Base-by-base conservation (phyloP, 2,888 invertebrate species). In the Girardia tigrina region DNA sequence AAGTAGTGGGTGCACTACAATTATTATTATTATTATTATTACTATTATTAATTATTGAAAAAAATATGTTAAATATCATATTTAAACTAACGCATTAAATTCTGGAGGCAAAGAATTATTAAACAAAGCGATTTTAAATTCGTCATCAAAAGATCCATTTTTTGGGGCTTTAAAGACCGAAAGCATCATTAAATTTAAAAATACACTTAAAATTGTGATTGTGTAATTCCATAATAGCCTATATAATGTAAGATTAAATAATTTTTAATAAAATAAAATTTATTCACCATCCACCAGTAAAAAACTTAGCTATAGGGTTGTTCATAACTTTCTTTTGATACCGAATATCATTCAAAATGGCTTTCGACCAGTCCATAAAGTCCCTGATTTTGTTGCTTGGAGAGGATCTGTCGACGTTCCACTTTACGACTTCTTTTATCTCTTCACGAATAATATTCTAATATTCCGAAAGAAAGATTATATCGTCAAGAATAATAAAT, bases 371-470 rank as follows among this genome's bases (percentile, higher is more conserved):
- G 28, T 79, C 82, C 83, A 84, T 83, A 69, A 84, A 79, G 78
- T 84, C 84, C 8, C 84, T 79, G 71, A 84, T 83, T 79, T 84
- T 84, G 80, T 82, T 83, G 80, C 83, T 84, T 20, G 84, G 83
- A 0, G 83, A 83, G 20, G 83, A 82, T 28, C 84, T 77, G 79
- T 84, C 83, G 2, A 84, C 83, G 77, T 80, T 82, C 84, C 84
- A 84, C 76, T 83, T 84, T 42, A 84, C 75, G 78, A 82, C 82
- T 78, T 84, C 84, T 77, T 83, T 84, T 8, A 84, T 83, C 72
- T 83, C 82, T 74, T 84, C 83, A 29, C 84, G 78, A 23, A 84
- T 78, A n/a, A 83, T 83, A 71, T 82, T 78, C 83, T 84, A 77
- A 1, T 78, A 77, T 71, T 29, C 23, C 23, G 4, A 56, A 56